Evolutionary conservation across 2,888 invertebrate species (phyloP).

Genomic region (Nephrotoma guestfalica): DNA sequence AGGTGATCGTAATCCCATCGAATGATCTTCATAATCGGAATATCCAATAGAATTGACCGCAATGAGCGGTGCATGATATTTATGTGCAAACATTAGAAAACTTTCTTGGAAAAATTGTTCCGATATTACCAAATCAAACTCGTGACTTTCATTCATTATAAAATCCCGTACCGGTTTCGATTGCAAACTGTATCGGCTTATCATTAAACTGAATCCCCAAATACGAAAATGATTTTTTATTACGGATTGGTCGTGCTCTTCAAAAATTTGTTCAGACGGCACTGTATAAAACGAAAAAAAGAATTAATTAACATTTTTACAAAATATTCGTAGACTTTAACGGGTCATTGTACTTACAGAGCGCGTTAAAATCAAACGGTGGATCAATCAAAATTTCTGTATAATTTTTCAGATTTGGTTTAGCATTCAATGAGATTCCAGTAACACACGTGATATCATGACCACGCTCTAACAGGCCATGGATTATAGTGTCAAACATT

Average conservation of each 20-base stretch:
- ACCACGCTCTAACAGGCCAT: background rate
- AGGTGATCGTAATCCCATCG: constrained; percentile 30
- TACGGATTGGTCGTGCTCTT: background rate
- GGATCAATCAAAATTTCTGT: background rate
- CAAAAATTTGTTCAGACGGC: background rate
- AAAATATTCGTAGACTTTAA: background rate
- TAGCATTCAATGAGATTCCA: background rate
- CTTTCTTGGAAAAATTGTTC: constrained; percentile 35
- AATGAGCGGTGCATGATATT: constrained; percentile 31
- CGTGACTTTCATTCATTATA: constrained; percentile 25
- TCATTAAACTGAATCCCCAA: background rate
- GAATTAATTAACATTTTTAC: background rate
- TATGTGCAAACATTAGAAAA: constrained; percentile 31
- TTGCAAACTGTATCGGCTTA: background rate
- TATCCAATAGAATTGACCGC: constrained; percentile 31
- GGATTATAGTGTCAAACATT: background rate
- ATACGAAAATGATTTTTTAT: background rate
- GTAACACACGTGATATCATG: background rate
- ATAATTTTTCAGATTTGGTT: background rate
- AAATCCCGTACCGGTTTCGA: constrained; percentile 19
- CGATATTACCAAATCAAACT: constrained; percentile 31
- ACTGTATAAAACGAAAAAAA: background rate
- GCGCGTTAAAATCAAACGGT: background rate
- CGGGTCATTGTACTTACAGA: background rate
- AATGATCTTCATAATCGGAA: constrained; percentile 30